Percentiles rank a stretch among this genome's conserved stretches.
Evolutionary conservation across 2,113 vertebrate species (phyloP).

Genomic region (Semnornis frantzii): DNA sequence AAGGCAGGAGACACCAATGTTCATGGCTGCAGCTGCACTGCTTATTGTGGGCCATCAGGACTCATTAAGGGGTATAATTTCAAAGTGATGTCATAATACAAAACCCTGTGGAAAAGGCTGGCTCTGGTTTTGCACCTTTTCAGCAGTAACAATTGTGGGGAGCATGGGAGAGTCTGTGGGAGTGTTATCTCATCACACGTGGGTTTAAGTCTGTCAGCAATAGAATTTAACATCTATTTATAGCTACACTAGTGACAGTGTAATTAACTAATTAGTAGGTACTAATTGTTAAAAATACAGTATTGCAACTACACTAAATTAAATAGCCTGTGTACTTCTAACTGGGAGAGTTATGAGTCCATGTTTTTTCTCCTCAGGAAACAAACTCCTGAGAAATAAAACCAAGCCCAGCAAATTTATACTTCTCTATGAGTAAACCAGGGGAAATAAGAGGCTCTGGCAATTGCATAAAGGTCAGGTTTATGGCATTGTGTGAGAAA

Average conservation of each 20-base stretch:
- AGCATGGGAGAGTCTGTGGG: not conserved
- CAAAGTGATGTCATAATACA: not conserved
- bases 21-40: rapidly evolving
- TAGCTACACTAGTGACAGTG: not conserved
- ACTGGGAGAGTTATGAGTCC: not conserved
- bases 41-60: not conserved
- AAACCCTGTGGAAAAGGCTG: not conserved
- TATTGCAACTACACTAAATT: conserved; percentile 11
- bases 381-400: not conserved
- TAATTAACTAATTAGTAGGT: conserved; percentile 53
- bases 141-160: not conserved
- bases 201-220: conserved; percentile 13
- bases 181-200: not conserved
- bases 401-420: not conserved
- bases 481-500: not conserved
- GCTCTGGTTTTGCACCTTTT: not conserved
- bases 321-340: not conserved
- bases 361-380: not conserved
- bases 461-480: not conserved
- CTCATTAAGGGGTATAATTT: not conserved
- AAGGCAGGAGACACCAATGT: not conserved
- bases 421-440: not conserved
- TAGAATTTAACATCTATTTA: not conserved
- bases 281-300: conserved; percentile 37
- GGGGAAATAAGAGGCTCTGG: not conserved